phyloP scores from a whole-genome alignment of 2,113 vertebrate genomes.

The Scortum barcoo region DNA sequence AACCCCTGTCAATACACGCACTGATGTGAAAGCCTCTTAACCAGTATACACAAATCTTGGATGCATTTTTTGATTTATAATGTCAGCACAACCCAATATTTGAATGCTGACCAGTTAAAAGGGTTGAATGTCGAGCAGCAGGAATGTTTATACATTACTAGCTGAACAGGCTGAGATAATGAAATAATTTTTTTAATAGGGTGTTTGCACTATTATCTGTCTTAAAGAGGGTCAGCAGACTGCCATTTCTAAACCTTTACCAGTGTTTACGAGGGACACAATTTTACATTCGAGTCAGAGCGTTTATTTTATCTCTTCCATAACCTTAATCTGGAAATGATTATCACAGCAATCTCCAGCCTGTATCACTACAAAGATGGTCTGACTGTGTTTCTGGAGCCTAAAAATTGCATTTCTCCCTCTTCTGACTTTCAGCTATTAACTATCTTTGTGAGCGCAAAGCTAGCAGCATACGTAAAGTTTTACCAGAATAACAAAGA shows the following conservation, averaged over 20 bases:
- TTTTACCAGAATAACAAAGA: constrained; percentile 99
- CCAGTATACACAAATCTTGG: background rate
- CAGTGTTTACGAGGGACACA: background rate
- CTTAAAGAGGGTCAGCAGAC: background rate
- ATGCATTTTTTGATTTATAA: background rate
- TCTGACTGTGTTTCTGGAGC: background rate
- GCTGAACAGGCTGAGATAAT: background rate
- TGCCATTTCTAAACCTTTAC: background rate
- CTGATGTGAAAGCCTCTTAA: background rate
- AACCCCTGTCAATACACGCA: background rate
- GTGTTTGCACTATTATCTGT: background rate
- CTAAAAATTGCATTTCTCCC: background rate
- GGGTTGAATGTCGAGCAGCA: background rate
- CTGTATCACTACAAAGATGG: background rate
- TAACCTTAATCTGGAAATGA: background rate
- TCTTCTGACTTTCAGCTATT: constrained; percentile 87
- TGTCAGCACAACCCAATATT: background rate
- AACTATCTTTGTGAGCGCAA: constrained; percentile 98
- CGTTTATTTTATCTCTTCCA: no score
- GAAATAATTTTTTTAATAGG: background rate
- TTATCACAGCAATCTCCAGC: background rate
- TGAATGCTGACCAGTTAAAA: background rate
- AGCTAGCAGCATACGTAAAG: constrained; percentile 94
- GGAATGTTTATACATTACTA: constrained; percentile 3
- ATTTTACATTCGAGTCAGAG: no score